Evolutionary conservation across 2,797 vertebrate species (phyloP).

Genomic region (Brotula barbata): DNA sequence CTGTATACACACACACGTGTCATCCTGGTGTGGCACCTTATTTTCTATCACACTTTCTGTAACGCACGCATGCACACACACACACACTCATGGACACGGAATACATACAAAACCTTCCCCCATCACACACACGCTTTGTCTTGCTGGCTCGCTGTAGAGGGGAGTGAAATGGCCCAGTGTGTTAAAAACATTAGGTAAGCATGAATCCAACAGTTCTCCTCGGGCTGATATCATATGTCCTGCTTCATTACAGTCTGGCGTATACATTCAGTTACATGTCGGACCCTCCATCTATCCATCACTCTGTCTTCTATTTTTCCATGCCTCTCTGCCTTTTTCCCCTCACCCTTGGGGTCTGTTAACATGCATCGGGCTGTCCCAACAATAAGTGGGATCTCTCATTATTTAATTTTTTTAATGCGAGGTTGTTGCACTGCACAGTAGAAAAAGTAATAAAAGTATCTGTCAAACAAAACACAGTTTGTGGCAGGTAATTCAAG

Average conservation of each 20-base stretch:
- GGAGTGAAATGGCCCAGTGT: constrained; percentile 80
- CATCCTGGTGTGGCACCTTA: constrained; percentile 1
- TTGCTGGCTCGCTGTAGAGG: constrained; percentile 64
- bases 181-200: constrained; percentile 85
- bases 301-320: constrained; percentile 30
- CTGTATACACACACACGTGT: not conserved
- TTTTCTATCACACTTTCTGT: too few relatives aligned
- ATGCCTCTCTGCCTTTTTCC: not conserved
- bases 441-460: too few relatives aligned
- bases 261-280: constrained; percentile 75
- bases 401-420: constrained; percentile 47
- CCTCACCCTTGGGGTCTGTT: constrained; percentile 62
- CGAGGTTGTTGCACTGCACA: too few relatives aligned
- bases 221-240: constrained; percentile 76
- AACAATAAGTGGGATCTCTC: constrained; percentile 67
- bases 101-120: constrained; percentile 13
- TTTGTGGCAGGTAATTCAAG: too few relatives aligned
- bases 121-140: constrained; percentile 20
- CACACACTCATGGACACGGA: too few relatives aligned
- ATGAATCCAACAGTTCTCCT: constrained; percentile 76
- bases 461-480: too few relatives aligned
- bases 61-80: not conserved
- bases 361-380: constrained; percentile 63
- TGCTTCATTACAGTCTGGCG: constrained; percentile 79
- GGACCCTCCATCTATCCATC: constrained; percentile 67